Evolutionary conservation across 2,797 vertebrate genomes (phyloP).

Genomic region (Spatula versicolor): DNA sequence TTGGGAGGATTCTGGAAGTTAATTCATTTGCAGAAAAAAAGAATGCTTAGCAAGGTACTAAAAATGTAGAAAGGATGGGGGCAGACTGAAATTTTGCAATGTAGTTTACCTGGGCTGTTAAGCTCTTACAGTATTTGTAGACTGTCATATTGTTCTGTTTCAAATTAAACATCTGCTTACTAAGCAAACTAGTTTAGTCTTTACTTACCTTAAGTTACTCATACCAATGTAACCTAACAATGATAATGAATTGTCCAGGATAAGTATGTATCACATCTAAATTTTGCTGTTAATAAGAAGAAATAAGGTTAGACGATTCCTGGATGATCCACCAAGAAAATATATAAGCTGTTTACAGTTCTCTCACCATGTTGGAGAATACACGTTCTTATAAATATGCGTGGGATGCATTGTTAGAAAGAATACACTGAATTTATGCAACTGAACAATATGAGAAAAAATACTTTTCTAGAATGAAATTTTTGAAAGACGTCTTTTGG

Average conservation of each 20-base stretch:
- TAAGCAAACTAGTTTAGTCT: background rate
- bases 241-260: background rate
- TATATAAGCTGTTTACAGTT: background rate
- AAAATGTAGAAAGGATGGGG: background rate
- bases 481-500: background rate
- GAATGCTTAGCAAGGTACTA: background rate
- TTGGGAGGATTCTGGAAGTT: background rate
- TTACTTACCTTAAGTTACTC: background rate
- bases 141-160: background rate
- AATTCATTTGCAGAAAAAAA: background rate
- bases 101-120: background rate
- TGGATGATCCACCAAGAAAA: background rate
- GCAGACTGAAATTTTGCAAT: background rate
- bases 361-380: background rate
- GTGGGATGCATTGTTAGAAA: background rate
- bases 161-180: background rate
- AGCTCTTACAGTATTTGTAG: background rate
- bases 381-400: background rate
- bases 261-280: background rate
- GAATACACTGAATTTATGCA: background rate
- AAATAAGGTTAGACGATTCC: background rate
- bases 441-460: background rate
- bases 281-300: background rate
- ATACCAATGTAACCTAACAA: background rate
- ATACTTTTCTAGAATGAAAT: background rate